Evolutionary conservation across 2,113 vertebrate genomes (phyloP).

Genomic region (Gambusia affinis): DNA sequence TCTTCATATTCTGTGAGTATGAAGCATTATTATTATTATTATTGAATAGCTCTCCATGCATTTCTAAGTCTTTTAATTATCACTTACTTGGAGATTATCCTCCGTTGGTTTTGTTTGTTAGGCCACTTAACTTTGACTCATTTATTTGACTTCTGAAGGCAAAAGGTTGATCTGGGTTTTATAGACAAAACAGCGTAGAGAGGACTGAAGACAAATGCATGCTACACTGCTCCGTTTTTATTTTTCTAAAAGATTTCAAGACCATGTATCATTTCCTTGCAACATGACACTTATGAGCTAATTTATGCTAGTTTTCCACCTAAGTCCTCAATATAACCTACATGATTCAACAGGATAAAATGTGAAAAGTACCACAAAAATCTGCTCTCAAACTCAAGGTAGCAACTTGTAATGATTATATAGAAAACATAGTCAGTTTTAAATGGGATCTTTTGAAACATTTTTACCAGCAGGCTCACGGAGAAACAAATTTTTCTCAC

Average conservation of each 20-base stretch:
- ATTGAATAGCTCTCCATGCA: neutral
- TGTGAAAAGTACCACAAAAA: too few relatives aligned
- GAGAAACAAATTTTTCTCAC: too few relatives aligned
- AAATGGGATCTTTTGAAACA: too few relatives aligned
- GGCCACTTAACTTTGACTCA: neutral
- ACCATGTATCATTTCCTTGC: too few relatives aligned
- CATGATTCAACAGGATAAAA: too few relatives aligned
- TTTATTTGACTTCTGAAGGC: neutral
- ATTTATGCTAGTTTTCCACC: neutral
- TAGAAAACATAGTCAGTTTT: too few relatives aligned
- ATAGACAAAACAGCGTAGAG: neutral
- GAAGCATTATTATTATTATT: neutral
- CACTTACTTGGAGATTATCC: neutral
- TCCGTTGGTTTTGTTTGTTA: neutral
- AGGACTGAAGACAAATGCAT: neutral
- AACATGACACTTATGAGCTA: neutral
- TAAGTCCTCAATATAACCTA: too few relatives aligned
- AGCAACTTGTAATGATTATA: too few relatives aligned
- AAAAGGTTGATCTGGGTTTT: neutral
- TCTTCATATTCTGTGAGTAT: constrained; percentile 61
- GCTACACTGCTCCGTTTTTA: neutral
- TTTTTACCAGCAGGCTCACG: too few relatives aligned
- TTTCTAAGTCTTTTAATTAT: neutral
- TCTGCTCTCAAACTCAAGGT: too few relatives aligned
- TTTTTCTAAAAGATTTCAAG: neutral